Conservation (phyloP, 2,888 invertebrate species). For the Cryptocephalus moraei region DNA sequence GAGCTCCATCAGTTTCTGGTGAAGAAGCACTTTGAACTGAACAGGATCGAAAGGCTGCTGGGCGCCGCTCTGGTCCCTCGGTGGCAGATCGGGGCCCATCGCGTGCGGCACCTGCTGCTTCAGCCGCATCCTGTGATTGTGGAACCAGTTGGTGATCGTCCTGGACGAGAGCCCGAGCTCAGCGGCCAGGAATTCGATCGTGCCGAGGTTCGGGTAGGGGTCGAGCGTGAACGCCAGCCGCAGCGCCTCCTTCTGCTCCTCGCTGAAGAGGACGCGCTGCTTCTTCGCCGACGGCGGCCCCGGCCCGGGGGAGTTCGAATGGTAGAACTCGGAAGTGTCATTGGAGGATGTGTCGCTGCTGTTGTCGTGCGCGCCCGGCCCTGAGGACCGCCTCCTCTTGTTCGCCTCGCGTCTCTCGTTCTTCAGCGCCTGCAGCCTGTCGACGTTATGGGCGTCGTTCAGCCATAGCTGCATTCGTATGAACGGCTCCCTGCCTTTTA, state of each 20-base stretch:
- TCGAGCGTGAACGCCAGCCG: conserved; percentile 90
- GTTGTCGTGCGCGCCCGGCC: conserved; percentile 73
- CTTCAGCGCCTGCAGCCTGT: conserved; percentile 81
- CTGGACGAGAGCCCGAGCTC: conserved; percentile 86
- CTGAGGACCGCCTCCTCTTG: conserved; percentile 76
- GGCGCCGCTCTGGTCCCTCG: conserved; percentile 60
- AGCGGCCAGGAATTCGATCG: conserved; percentile 88
- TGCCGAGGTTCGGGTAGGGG: conserved; percentile 93
- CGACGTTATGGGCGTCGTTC: conserved; percentile 89
- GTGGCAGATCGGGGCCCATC: conserved; percentile 56
- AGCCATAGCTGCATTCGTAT: conserved; percentile 96
- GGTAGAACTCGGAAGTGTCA: conserved; percentile 81
- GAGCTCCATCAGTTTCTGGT: conserved; percentile 79
- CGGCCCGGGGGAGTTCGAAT: conserved; percentile 74
- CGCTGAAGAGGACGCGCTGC: conserved; percentile 92
- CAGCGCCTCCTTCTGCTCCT: conserved; percentile 95
- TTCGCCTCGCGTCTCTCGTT: conserved; percentile 86
- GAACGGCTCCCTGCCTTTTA: conserved; percentile 94
- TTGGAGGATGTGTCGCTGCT: conserved; percentile 82
- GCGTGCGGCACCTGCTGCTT: conserved; percentile 48
- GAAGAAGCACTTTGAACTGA: conserved; percentile 78
- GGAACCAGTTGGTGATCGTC: conserved; percentile 99
- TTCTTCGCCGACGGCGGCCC: conserved; percentile 84
- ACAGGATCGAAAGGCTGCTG: conserved; percentile 77
- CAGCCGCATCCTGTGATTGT: conserved; percentile 93